phyloP scores from a whole-genome alignment of 2,797 vertebrate species.

The Eutrigla gurnardus region DNA sequence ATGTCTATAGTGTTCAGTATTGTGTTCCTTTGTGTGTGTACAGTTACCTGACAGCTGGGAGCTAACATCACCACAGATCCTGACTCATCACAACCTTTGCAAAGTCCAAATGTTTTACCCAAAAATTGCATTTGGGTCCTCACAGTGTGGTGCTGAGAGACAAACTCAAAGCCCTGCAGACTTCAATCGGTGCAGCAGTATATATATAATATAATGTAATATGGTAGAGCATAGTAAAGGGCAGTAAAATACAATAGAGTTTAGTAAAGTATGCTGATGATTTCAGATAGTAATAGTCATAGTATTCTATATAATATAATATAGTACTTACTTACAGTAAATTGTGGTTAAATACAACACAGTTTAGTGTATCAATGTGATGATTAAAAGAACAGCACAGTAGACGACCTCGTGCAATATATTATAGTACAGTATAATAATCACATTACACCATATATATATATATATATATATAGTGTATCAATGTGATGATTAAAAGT shows the following conservation, averaged over 20 bases:
- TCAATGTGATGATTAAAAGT: too few relatives aligned
- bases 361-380: too few relatives aligned
- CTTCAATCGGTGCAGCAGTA: too few relatives aligned
- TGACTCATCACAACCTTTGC: constrained; percentile 27
- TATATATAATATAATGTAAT: not conserved
- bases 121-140: constrained; percentile 7
- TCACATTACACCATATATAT: too few relatives aligned
- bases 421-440: too few relatives aligned
- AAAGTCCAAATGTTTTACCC: not conserved
- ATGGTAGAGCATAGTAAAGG: not conserved
- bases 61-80: constrained; percentile 1
- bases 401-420: too few relatives aligned
- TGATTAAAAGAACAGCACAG: too few relatives aligned
- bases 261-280: not conserved
- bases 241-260: not conserved
- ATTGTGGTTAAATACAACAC: too few relatives aligned
- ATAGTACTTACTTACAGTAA: too few relatives aligned
- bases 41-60: constrained; percentile 5
- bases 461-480: too few relatives aligned
- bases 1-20: not conserved
- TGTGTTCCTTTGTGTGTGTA: not conserved
- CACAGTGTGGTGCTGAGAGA: constrained; percentile 8
- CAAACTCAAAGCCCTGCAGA: not conserved
- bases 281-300: too few relatives aligned
- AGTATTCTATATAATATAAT: too few relatives aligned